These are phyloP conservation scores for Eledone cirrhosa DNA, from an alignment of 2,888 invertebrate species.

Conservation along the genomic window DNA sequence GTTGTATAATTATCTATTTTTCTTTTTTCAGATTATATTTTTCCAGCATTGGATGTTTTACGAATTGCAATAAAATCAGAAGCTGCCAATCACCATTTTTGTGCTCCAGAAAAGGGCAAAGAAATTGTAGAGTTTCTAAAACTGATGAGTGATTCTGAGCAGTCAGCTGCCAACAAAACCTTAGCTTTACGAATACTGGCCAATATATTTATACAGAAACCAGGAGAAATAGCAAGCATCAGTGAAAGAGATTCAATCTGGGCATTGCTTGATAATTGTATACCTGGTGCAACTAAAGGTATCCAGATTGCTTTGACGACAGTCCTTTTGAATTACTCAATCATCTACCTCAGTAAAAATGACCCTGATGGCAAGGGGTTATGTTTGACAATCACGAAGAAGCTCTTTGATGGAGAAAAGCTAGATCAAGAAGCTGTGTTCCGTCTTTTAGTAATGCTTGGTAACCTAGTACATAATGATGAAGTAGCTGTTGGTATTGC, in stretches of 20 bases:
- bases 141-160: slow-evolving; percentile 66
- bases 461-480: slow-evolving; percentile 73
- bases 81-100: slow-evolving; percentile 72
- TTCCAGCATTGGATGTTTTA: slow-evolving; percentile 88
- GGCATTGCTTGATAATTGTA: slow-evolving; percentile 43
- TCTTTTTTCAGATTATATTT: slow-evolving; percentile 74
- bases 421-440: slow-evolving; percentile 78
- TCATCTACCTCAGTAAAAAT: slow-evolving; percentile 63
- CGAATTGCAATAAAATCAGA: slow-evolving; percentile 82
- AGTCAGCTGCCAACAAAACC: slow-evolving; percentile 66
- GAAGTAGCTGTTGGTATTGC: slow-evolving; percentile 53
- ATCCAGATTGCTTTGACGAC: slow-evolving; percentile 80
- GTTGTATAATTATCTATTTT: too few species aligned
- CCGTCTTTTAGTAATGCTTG: slow-evolving; percentile 80
- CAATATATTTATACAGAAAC: slow-evolving; percentile 80
- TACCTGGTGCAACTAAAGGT: slow-evolving; percentile 57
- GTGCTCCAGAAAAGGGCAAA: slow-evolving; percentile 60
- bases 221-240: slow-evolving; percentile 52
- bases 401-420: slow-evolving; percentile 62
- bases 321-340: slow-evolving; percentile 77
- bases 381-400: slow-evolving; percentile 48
- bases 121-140: slow-evolving; percentile 64
- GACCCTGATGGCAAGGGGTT: slow-evolving; percentile 57
- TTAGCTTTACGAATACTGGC: slow-evolving; percentile 73
- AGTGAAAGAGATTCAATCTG: slow-evolving; percentile 52